Evolutionary conservation across 1,140 invertebrate species (phyloP).

Genomic region (Acromyrmex echinatior): DNA sequence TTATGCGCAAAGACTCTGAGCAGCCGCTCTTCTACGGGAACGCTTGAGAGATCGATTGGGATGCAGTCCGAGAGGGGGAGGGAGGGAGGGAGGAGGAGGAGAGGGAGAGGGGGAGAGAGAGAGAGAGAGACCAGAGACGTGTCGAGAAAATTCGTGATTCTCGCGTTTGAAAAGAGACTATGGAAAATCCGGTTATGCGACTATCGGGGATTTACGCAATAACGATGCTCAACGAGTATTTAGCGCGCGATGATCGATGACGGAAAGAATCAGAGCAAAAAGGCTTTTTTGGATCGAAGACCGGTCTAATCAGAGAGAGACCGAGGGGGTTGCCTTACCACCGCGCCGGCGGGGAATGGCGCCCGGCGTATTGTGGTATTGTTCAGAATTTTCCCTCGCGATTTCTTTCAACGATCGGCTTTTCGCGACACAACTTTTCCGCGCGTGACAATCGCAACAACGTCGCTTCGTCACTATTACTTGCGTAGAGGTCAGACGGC

Average conservation of each 20-base stretch:
- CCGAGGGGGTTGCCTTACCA: slow-evolving; percentile 6
- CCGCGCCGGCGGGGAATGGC: slow-evolving; percentile 82
- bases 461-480: not conserved
- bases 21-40: not conserved
- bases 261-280: slow-evolving; percentile 18
- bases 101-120: too few relatives aligned
- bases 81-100: too few relatives aligned
- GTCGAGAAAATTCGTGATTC: slow-evolving; percentile 39
- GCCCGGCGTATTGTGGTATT: slow-evolving; percentile 80
- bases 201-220: not conserved
- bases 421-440: not conserved
- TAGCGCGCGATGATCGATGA: not conserved
- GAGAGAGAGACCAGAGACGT: too few relatives aligned
- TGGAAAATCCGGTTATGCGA: not conserved
- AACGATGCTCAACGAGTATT: not conserved
- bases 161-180: slow-evolving; percentile 65
- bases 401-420: not conserved
- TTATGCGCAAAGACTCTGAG: too few relatives aligned
- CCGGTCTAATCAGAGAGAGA: slow-evolving; percentile 11
- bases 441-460: not conserved
- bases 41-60: not conserved
- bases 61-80: not conserved
- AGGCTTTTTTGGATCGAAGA: slow-evolving; percentile 32
- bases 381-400: slow-evolving; percentile 35
- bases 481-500: slow-evolving; percentile 68